These are phyloP conservation scores for Rhabditoides inermis DNA, from an alignment of 2,888 invertebrate genomes.

Conservation along the genomic window DNA sequence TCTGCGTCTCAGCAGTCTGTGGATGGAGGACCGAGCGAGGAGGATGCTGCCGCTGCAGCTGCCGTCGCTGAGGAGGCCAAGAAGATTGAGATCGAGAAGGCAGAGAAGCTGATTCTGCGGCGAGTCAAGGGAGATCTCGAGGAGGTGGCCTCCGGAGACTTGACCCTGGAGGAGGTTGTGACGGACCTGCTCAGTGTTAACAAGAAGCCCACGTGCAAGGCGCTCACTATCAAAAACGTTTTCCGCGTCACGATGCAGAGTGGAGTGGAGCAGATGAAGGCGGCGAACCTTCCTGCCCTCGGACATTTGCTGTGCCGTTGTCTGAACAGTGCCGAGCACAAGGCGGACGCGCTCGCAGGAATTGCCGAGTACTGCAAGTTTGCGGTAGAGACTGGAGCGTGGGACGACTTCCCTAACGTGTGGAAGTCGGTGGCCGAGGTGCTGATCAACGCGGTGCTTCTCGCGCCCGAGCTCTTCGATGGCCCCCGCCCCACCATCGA, in stretches of 20 bases:
- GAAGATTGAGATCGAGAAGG: not conserved
- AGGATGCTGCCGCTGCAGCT: not conserved
- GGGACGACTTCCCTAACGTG: conserved; percentile 12
- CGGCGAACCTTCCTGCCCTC: too few relatives aligned
- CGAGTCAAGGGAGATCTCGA: conserved; percentile 7
- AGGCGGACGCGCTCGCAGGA: too few relatives aligned
- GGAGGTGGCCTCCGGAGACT: conserved; percentile 11
- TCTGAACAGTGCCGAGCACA: too few relatives aligned
- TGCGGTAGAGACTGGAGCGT: conserved; percentile 10
- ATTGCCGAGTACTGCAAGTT: conserved; percentile 9
- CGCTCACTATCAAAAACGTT: not conserved
- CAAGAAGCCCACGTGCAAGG: not conserved
- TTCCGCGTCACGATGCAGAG: conserved; percentile 9
- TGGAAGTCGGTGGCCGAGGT: conserved; percentile 8
- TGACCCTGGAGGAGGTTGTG: conserved; percentile 11
- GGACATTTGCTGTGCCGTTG: too few relatives aligned
- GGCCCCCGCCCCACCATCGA: too few relatives aligned
- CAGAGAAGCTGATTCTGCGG: conserved; percentile 7
- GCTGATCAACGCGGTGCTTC: conserved; percentile 8
- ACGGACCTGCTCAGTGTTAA: too few relatives aligned
- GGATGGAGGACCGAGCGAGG: too few relatives aligned
- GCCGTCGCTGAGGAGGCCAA: not conserved
- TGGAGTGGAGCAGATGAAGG: too few relatives aligned
- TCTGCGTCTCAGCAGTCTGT: too few relatives aligned
- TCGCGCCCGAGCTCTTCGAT: conserved; percentile 2